Percentiles rank a stretch among this genome's conserved stretches.
phyloP scores from a whole-genome alignment of 2,113 vertebrate genomes.

The Solea solea region DNA sequence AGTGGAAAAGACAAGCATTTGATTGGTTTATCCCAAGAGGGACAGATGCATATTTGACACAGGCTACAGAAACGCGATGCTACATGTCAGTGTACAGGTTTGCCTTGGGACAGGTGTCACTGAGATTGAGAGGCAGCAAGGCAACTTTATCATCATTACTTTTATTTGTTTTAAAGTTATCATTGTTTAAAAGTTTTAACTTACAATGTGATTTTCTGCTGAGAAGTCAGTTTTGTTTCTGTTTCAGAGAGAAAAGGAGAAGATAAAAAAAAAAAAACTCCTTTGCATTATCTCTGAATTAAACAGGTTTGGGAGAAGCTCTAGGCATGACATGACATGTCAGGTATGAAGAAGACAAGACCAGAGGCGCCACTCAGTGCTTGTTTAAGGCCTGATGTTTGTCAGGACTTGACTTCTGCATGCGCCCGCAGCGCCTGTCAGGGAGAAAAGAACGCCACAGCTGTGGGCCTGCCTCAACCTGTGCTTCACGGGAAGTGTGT shows the following conservation, averaged over 20 bases:
- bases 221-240: conserved; percentile 48
- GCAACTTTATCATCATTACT: background rate
- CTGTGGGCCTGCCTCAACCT: conserved; percentile 89
- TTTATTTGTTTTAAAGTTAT: background rate
- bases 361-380: conserved; percentile 95
- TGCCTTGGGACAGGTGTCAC: conserved; percentile 42
- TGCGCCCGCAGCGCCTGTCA: conserved; percentile 93
- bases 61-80: conserved; percentile 27
- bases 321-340: conserved; percentile 93
- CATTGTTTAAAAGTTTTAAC: conserved; percentile 1
- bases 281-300: conserved; percentile 80
- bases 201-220: background rate
- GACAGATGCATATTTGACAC: conserved; percentile 13
- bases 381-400: conserved; percentile 88
- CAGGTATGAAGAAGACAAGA: conserved; percentile 97
- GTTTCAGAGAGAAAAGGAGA: conserved; percentile 16
- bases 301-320: conserved; percentile 85
- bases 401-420: conserved; percentile 93
- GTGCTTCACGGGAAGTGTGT: conserved; percentile 72
- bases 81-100: conserved; percentile 28
- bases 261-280: conserved; percentile 21
- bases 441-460: conserved; percentile 87
- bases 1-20: background rate
- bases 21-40: conserved; percentile 9
- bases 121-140: conserved; percentile 7